Base-by-base conservation (phyloP, 2,888 invertebrate species). In the Dolomedes plantarius region DNA sequence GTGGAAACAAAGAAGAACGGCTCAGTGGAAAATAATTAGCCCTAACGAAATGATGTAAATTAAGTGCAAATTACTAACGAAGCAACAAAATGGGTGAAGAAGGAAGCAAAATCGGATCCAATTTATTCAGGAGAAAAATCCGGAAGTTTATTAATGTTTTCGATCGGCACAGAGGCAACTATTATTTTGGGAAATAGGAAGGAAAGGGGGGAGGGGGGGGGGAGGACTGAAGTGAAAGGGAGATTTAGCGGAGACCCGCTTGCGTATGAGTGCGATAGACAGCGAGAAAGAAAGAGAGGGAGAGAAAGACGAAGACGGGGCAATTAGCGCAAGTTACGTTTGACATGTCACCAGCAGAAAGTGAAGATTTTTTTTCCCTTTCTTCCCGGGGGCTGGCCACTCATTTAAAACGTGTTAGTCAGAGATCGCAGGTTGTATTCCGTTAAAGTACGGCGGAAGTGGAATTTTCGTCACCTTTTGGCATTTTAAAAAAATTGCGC, bases 11-110 rank as follows among this genome's bases (percentile, higher is more conserved):
- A 72, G 46, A 68, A 36, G 16, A 13, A 31, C 36, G 13, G 27
- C 68, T 29, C 28, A 72, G 62, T 31, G 31, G 79, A 80, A 73
- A 67, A 80, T 80, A 80, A 80, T 80, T 80, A 73, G 80, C 80
- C 41, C 80, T 69, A 64, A 71, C 64, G 80, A 46, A 80, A 65
- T 73, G 73, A 80, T 80, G 67, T 32, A 80, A 80, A 80, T 80
- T 78, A 83, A 83, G 83, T 83, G 83, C 83, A 83, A 83, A 83
- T 83, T 83, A 83, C 76, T 83, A 83, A 83, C 83, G 83, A 83
- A 65, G 76, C 82, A 72, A 83, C 82, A 83, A 83, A 83, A 83
- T 76, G 82, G 67, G 80, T 46, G 41, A 23, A 50, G 39, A 76
- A n/a, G 67, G 72, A 72, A 77, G 77, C 72, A 73, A 77, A 83